Percentiles rank a stretch among this genome's conserved stretches.
Evolutionary conservation across 2,888 invertebrate genomes (phyloP).

Genomic region (Linnaemya vulpina): DNA sequence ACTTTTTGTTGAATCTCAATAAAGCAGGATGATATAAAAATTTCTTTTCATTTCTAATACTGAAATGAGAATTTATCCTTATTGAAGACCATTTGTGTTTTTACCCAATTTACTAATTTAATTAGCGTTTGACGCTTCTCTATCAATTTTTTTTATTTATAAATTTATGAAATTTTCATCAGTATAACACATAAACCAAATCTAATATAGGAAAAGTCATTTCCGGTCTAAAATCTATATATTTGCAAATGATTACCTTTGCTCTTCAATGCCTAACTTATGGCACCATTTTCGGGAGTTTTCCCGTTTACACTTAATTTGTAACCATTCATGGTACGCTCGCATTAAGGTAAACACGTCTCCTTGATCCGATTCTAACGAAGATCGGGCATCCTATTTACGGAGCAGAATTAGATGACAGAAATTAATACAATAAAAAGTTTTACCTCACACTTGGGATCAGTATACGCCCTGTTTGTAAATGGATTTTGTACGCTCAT

Average conservation of each 20-base stretch:
- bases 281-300: slow-evolving; percentile 92
- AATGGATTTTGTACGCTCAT: slow-evolving; percentile 97
- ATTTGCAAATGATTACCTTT: slow-evolving; percentile 84
- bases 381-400: slow-evolving; percentile 87
- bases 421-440: background rate
- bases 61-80: no score
- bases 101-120: no score
- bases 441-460: slow-evolving; percentile 90
- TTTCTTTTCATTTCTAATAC: no score
- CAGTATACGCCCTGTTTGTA: slow-evolving; percentile 93
- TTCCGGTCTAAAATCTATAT: background rate
- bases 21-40: no score
- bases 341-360: slow-evolving; percentile 96
- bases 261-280: slow-evolving; percentile 96
- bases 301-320: slow-evolving; percentile 86
- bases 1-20: no score
- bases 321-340: slow-evolving; percentile 94
- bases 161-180: no score
- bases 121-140: no score
- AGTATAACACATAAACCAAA: no score
- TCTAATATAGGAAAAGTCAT: no score
- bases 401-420: background rate
- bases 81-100: no score
- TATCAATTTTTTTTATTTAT: no score
- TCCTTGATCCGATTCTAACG: slow-evolving; percentile 96